Percentiles rank a stretch among this genome's conserved stretches.
Evolutionary conservation across 1,140 invertebrate species (phyloP).

Genomic region (Liolophura sinensis): DNA sequence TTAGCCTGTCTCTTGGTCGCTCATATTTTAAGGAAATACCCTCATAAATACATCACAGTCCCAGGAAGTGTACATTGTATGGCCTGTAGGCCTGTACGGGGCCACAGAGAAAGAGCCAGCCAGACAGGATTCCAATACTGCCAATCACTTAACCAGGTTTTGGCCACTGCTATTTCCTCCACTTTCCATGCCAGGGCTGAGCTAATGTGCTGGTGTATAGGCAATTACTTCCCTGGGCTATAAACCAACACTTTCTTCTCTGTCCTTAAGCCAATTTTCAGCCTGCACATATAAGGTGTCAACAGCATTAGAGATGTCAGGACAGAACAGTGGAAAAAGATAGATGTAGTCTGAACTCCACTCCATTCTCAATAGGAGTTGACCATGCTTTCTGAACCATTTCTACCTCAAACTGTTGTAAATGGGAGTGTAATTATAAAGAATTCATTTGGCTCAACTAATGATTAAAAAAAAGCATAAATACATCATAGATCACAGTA

Average conservation of each 20-base stretch:
- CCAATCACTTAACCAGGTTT: background rate
- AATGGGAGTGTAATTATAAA: too few relatives aligned
- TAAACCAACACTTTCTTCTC: background rate
- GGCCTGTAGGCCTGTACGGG: too few relatives aligned
- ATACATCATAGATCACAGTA: too few relatives aligned
- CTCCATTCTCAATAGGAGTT: too few relatives aligned
- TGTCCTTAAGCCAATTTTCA: background rate
- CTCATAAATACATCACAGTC: background rate
- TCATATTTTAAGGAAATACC: background rate
- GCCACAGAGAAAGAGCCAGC: too few relatives aligned
- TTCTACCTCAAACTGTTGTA: too few relatives aligned
- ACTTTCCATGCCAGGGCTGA: background rate
- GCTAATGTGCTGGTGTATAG: background rate
- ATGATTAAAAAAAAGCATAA: too few relatives aligned
- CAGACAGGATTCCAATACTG: background rate
- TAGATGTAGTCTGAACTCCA: too few relatives aligned
- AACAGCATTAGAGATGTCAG: too few relatives aligned
- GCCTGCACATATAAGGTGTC: background rate
- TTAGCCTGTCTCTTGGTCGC: background rate
- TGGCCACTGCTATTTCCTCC: conserved; percentile 1
- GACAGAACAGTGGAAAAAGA: too few relatives aligned
- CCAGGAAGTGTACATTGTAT: background rate
- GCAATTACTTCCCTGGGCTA: background rate
- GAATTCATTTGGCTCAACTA: too few relatives aligned
- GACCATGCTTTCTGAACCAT: too few relatives aligned